These are phyloP conservation scores for Mus minutoides DNA, from an alignment of 2,797 vertebrate species.

Conservation along the genomic window DNA sequence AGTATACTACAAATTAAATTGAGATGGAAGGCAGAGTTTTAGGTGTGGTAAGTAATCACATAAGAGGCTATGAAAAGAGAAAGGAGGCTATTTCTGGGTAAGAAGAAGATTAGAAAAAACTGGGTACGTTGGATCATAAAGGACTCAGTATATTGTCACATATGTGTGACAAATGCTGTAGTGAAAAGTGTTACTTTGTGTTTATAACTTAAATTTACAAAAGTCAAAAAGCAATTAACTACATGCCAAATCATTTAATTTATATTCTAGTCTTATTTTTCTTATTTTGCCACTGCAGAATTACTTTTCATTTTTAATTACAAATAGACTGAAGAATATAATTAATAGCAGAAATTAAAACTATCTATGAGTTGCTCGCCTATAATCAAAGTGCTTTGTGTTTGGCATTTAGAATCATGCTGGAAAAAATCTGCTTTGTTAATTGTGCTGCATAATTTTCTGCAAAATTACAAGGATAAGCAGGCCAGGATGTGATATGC, in stretches of 20 bases:
- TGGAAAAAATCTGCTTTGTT: constrained; percentile 6
- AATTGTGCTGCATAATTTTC: not conserved
- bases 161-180: not conserved
- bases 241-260: not conserved
- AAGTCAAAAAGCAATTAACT: constrained; percentile 12
- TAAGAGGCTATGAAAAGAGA: not conserved
- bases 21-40: not conserved
- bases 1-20: not conserved
- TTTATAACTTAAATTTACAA: not conserved
- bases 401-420: constrained; percentile 1
- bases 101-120: no score
- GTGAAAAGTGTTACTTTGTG: not conserved
- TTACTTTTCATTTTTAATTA: constrained; percentile 42
- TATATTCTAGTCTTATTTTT: not conserved
- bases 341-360: constrained; percentile 53
- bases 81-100: not conserved
- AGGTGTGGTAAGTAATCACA: not conserved
- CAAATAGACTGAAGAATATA: not conserved
- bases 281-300: not conserved
- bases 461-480: not conserved
- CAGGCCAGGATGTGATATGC: not conserved
- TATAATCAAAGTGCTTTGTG: constrained; percentile 25
- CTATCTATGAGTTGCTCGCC: not conserved
- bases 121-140: not conserved
- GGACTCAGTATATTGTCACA: not conserved